These are phyloP conservation scores for Manis crassicaudata DNA, from an alignment of 2,797 vertebrate species.

Conservation along the genomic window DNA sequence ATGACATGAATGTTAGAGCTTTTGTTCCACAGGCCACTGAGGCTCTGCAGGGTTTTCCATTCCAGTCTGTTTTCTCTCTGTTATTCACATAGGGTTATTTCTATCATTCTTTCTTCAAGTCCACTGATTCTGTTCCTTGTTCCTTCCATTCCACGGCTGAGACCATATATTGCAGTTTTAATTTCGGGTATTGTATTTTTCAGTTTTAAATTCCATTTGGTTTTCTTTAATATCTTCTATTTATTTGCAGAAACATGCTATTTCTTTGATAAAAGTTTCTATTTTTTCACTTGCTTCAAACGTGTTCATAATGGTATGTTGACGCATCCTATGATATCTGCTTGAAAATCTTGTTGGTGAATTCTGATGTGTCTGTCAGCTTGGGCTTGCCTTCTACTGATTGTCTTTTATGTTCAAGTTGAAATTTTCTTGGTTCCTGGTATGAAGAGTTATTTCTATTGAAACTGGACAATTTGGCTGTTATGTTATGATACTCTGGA, in stretches of 20 bases:
- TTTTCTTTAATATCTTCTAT: neutral
- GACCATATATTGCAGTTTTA: neutral
- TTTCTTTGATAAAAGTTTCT: slow-evolving; percentile 4
- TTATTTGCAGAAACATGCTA: neutral
- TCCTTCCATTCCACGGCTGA: neutral
- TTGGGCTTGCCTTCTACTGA: neutral
- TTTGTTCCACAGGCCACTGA: neutral
- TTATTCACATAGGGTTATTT: neutral
- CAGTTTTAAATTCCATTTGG: neutral
- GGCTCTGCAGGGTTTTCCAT: neutral
- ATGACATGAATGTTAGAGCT: neutral
- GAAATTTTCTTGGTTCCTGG: neutral
- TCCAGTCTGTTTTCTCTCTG: neutral
- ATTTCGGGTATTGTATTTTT: slow-evolving; percentile 22
- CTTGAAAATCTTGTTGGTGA: slow-evolving; percentile 4
- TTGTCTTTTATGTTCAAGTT: neutral
- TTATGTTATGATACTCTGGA: neutral
- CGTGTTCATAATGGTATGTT: neutral
- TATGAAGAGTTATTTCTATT: neutral
- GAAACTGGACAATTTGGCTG: neutral
- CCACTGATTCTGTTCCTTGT: neutral
- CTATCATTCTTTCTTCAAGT: neutral
- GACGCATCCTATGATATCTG: neutral
- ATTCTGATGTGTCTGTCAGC: neutral
- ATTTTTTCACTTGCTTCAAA: slow-evolving; percentile 18